Conservation (phyloP, 2,797 vertebrate species). For the Thamnophis elegans region DNA sequence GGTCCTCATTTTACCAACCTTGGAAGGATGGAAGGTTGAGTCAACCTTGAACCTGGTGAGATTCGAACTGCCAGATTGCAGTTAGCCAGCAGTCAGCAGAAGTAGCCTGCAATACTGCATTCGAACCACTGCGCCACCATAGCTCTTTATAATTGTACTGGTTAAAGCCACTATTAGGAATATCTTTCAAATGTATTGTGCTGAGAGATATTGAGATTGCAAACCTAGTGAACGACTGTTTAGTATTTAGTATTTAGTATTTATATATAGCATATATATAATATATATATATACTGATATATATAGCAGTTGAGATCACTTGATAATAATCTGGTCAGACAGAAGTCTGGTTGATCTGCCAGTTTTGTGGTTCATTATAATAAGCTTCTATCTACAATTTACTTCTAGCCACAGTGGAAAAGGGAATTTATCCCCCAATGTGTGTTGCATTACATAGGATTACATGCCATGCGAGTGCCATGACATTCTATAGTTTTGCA, state of each 20-base stretch:
- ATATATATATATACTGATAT: too few species aligned
- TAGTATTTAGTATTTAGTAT: too few species aligned
- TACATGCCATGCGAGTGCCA: conserved; percentile 47
- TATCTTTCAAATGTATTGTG: neutral
- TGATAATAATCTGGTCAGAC: conserved; percentile 58
- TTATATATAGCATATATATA: too few species aligned
- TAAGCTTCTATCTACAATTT: conserved; percentile 63
- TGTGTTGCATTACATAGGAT: conserved; percentile 56
- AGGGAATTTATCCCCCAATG: conserved; percentile 48
- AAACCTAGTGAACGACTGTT: neutral
- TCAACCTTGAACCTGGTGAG: too few species aligned
- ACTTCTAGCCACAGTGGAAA: conserved; percentile 52
- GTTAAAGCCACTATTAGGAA: neutral
- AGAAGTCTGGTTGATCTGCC: conserved; percentile 54
- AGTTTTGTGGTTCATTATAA: conserved; percentile 66
- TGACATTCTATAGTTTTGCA: conserved; percentile 56
- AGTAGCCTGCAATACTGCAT: too few species aligned
- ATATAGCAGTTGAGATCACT: conserved; percentile 39
- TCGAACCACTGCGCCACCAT: too few species aligned
- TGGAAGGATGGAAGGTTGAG: too few species aligned
- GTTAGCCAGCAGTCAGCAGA: too few species aligned
- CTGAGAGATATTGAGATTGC: neutral
- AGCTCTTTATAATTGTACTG: neutral
- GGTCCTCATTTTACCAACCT: too few species aligned
- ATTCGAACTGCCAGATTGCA: too few species aligned